These are phyloP conservation scores for Podarcis cretensis DNA, from an alignment of 2,113 vertebrate genomes.

Conservation along the genomic window DNA sequence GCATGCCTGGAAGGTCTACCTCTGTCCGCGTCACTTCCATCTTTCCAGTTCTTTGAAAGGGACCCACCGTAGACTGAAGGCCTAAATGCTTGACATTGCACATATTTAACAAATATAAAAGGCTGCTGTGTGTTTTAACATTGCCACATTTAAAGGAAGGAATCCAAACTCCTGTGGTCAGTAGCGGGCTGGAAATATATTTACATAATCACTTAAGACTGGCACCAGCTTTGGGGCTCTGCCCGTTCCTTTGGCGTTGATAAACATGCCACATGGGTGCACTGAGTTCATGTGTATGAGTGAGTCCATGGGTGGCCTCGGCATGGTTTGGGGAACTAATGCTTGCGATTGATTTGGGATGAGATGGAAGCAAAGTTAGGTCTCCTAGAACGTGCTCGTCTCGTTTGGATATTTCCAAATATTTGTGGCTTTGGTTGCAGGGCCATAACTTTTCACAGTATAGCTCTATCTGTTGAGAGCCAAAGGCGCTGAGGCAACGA, in stretches of 20 bases:
- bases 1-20: not conserved
- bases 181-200: not conserved
- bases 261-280: not conserved
- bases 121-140: not conserved
- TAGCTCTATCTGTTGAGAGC: not conserved
- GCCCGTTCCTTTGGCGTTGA: not conserved
- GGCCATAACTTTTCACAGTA: not conserved
- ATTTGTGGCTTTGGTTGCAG: not conserved
- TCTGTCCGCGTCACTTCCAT: constrained; percentile 12
- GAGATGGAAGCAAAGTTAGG: not conserved
- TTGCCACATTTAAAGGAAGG: not conserved
- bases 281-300: not conserved
- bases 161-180: not conserved
- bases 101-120: constrained; percentile 10
- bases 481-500: not conserved
- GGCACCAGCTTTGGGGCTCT: not conserved
- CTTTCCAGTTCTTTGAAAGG: constrained; percentile 11
- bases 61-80: not conserved
- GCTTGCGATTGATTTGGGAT: not conserved
- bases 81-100: constrained; percentile 9
- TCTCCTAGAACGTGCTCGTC: not conserved
- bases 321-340: not conserved
- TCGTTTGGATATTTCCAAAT: not conserved
- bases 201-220: constrained; percentile 4
- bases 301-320: not conserved